Conservation (phyloP, 2,888 invertebrate genomes). For the Uropetala carovei region DNA sequence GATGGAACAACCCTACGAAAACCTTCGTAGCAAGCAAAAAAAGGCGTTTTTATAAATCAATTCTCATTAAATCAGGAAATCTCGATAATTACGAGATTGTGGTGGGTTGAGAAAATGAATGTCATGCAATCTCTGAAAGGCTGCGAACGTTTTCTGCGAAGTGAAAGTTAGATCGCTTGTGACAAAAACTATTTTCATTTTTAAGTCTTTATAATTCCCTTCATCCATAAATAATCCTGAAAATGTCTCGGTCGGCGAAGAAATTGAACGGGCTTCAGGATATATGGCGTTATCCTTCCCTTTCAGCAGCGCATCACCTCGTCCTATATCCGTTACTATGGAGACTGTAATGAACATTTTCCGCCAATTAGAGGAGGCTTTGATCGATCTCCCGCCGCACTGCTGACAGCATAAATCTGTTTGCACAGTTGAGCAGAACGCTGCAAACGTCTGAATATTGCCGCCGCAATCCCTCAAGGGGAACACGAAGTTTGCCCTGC, state of each 20-base stretch:
- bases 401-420: slow-evolving; percentile 47
- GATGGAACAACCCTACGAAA: no score
- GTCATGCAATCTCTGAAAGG: neutral
- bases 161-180: neutral
- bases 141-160: neutral
- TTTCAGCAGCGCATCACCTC: neutral
- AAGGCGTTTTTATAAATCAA: no score
- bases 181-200: neutral
- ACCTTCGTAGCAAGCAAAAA: no score
- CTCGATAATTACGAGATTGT: no score
- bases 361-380: slow-evolving; percentile 52
- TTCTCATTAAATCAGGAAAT: no score
- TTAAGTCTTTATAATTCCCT: no score
- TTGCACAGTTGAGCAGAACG: slow-evolving; percentile 16
- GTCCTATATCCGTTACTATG: neutral
- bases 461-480: slow-evolving; percentile 6
- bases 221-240: neutral
- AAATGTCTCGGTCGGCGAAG: neutral
- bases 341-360: slow-evolving; percentile 46
- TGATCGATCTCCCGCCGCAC: slow-evolving; percentile 48
- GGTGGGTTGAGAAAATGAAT: no score
- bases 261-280: neutral
- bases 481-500: neutral
- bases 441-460: slow-evolving; percentile 35
- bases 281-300: neutral